Percentiles rank a stretch among this genome's conserved stretches.
phyloP scores from a whole-genome alignment of 2,113 vertebrate genomes.

The Indicator indicator region DNA sequence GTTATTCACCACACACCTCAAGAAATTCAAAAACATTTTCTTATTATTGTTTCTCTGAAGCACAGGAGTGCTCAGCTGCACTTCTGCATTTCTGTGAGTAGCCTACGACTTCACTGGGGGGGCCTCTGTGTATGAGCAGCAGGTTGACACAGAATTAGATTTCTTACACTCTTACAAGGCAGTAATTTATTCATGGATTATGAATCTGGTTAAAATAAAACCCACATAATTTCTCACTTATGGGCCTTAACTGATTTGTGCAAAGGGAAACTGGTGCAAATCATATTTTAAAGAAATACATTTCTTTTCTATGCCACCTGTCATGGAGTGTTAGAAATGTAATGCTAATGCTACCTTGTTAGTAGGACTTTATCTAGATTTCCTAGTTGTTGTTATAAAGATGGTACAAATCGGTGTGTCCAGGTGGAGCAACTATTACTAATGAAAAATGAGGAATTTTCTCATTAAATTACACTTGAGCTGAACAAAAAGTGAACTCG shows the following conservation, averaged over 20 bases:
- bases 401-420: slow-evolving; percentile 22
- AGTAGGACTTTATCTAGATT: slow-evolving; percentile 41
- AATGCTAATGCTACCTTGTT: not conserved
- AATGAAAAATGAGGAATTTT: not conserved
- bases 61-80: not conserved
- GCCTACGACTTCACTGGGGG: not conserved
- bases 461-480: not conserved
- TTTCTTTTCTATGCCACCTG: not conserved
- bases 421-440: slow-evolving; percentile 26
- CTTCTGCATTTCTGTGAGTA: not conserved
- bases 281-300: not conserved
- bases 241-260: not conserved
- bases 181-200: not conserved
- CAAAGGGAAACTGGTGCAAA: not conserved
- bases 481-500: not conserved
- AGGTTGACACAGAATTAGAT: not conserved
- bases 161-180: not conserved
- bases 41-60: slow-evolving; percentile 24
- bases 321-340: not conserved
- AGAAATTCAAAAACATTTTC: not conserved
- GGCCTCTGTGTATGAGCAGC: not conserved
- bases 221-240: not conserved
- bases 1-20: not conserved
- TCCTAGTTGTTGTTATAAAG: slow-evolving; percentile 46
- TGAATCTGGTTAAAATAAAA: not conserved